Conservation (phyloP, 2,888 invertebrate species). For the Himalopsyche kuldschensis region DNA sequence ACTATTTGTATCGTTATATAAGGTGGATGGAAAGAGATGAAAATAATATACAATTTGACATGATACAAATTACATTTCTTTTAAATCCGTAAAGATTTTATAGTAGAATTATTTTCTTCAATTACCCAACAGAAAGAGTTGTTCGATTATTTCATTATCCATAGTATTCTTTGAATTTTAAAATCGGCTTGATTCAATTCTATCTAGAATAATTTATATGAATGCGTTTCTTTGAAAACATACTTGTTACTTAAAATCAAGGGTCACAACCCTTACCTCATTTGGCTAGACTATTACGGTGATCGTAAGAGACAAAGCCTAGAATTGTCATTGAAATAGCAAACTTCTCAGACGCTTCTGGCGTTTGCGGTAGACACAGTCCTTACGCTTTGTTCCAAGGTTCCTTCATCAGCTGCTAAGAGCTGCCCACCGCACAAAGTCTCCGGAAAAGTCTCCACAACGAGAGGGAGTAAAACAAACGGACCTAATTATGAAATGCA, state of each 20-base stretch:
- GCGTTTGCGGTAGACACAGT: not conserved
- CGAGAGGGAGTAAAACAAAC: not conserved
- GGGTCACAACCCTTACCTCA: not conserved
- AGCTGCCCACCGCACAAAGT: not conserved
- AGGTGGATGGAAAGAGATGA: no score
- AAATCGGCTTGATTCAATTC: no score
- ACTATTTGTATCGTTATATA: no score
- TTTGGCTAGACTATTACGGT: not conserved
- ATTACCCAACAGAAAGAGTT: no score
- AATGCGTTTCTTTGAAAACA: not conserved
- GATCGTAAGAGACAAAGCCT: not conserved
- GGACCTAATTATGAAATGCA: conserved; percentile 17
- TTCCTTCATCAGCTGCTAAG: not conserved
- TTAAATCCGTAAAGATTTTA: no score
- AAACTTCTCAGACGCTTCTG: not conserved
- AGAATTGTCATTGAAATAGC: not conserved
- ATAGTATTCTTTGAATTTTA: no score
- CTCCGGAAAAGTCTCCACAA: not conserved
- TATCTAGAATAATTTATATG: no score
- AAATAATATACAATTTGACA: no score
- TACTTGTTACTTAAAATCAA: not conserved
- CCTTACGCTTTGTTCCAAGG: not conserved
- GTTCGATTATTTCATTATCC: no score
- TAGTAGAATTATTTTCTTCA: no score
- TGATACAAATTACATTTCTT: no score